Percentiles rank a stretch among this genome's conserved stretches.
These are phyloP conservation scores for Galerucella calmariensis DNA, from an alignment of 2,888 invertebrate species.

Conservation along the genomic window DNA sequence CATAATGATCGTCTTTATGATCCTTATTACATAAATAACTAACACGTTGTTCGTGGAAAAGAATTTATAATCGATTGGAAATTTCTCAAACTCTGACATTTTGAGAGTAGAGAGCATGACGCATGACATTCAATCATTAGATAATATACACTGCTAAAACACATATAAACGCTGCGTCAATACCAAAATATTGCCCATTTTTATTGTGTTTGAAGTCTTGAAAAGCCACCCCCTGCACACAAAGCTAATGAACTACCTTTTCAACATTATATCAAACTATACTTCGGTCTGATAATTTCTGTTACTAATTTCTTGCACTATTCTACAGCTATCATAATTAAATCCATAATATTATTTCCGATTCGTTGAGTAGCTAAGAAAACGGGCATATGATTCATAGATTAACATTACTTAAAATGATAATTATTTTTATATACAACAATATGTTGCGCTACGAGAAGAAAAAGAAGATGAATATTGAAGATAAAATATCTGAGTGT, in stretches of 20 bases:
- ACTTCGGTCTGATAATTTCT: neutral
- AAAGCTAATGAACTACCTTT: neutral
- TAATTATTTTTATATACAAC: conserved; percentile 6
- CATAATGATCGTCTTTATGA: too few relatives aligned
- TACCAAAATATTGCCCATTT: too few relatives aligned
- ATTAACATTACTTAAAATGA: conserved; percentile 10
- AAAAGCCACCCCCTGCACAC: neutral
- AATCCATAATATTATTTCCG: conserved; percentile 3
- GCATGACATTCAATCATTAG: too few relatives aligned
- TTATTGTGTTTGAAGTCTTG: too few relatives aligned
- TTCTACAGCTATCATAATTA: neutral
- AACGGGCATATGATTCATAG: neutral
- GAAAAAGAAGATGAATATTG: neutral
- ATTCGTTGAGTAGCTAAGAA: conserved; percentile 5
- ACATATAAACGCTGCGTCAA: too few relatives aligned
- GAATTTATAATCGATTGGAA: too few relatives aligned
- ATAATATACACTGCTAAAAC: too few relatives aligned
- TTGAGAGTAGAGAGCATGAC: too few relatives aligned
- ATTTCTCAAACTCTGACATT: too few relatives aligned
- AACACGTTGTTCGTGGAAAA: too few relatives aligned
- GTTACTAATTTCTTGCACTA: neutral
- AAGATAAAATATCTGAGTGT: conserved; percentile 7
- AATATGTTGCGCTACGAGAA: neutral
- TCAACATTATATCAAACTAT: neutral
- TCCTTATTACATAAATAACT: too few relatives aligned